Conservation (phyloP, 35 echinoderm and acorn worm species). For the Nesometra sesokonis region DNA sequence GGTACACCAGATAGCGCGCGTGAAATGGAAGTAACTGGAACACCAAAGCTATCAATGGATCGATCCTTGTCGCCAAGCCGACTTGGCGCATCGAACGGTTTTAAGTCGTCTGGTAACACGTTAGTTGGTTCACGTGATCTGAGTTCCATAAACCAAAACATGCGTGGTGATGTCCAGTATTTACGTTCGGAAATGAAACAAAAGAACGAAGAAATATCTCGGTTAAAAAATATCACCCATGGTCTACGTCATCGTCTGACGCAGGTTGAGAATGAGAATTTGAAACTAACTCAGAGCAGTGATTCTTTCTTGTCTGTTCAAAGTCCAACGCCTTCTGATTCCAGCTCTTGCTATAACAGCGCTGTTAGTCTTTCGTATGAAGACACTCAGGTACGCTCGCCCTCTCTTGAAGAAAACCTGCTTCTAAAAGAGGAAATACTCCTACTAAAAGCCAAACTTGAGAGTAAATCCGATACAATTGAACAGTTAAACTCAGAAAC, state of each 20-base stretch:
- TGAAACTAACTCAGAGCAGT: background rate
- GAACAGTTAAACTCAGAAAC: background rate
- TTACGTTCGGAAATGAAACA: background rate
- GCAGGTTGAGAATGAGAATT: background rate
- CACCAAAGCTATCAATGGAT: background rate
- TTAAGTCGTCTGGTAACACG: background rate
- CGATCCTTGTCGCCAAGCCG: background rate
- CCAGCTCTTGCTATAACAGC: background rate
- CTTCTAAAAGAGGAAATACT: background rate
- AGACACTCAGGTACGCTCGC: background rate
- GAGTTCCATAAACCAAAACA: background rate
- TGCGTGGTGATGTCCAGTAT: background rate
- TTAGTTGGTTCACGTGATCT: background rate
- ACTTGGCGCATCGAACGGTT: no score
- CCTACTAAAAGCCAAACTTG: background rate
- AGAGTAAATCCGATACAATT: background rate
- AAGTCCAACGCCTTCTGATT: background rate
- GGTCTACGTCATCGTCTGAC: background rate
- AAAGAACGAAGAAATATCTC: background rate
- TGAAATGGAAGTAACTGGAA: background rate
- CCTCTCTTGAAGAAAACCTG: background rate
- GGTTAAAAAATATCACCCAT: background rate
- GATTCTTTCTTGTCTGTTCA: background rate
- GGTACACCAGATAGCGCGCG: no score
- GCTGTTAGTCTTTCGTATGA: background rate